Percentiles rank a stretch among this genome's conserved stretches.
phyloP scores from a whole-genome alignment of 2,113 vertebrate species.

The Pagrus major region DNA sequence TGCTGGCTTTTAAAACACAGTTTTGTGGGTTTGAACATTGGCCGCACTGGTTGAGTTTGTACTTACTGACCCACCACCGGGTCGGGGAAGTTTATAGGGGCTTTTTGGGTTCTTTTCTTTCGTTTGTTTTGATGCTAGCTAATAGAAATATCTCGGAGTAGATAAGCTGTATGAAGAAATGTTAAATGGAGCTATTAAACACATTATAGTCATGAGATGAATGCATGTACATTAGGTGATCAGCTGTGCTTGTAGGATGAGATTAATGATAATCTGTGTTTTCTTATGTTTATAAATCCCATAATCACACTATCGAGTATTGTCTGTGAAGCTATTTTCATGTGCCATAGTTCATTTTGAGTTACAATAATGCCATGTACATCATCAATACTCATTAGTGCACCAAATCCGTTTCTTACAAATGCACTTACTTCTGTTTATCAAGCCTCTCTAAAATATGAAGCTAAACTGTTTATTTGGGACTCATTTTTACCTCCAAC shows the following conservation, averaged over 20 bases:
- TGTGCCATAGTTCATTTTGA: background rate
- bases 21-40: constrained; percentile 13
- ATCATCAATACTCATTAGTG: background rate
- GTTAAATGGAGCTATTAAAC: background rate
- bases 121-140: background rate
- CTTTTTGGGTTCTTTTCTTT: background rate
- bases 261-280: background rate
- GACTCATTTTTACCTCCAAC: background rate
- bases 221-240: background rate
- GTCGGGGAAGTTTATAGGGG: background rate
- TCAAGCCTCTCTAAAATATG: no score
- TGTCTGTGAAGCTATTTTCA: no score
- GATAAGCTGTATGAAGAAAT: background rate
- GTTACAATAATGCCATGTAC: background rate
- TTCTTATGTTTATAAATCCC: background rate
- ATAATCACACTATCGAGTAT: no score
- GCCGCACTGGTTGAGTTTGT: constrained; percentile 1
- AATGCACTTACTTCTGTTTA: background rate
- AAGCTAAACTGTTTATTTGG: no score
- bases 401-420: background rate
- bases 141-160: background rate
- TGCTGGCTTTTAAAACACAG: background rate
- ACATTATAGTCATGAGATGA: background rate
- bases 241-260: background rate
- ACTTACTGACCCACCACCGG: background rate